phyloP scores from a whole-genome alignment of 2,113 vertebrate species.

The Mormoops blainvillei region DNA sequence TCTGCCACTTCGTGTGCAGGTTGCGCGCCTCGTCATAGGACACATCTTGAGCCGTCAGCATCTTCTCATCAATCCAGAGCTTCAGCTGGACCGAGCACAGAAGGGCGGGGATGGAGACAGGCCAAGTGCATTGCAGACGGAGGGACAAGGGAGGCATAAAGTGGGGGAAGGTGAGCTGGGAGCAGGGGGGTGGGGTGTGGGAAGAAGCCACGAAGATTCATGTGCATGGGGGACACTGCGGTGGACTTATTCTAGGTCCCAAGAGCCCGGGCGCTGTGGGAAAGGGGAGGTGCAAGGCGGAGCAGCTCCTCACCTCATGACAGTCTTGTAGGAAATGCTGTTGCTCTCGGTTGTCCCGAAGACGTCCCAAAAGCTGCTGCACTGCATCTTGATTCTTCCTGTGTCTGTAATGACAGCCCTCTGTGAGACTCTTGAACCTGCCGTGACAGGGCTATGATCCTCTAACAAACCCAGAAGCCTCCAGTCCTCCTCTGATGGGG shows the following conservation, averaged over 20 bases:
- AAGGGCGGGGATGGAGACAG: neutral
- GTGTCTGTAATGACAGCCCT: constrained; percentile 79
- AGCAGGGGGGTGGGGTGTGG: neutral
- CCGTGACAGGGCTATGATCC: neutral
- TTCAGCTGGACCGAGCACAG: constrained; percentile 81
- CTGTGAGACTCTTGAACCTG: neutral
- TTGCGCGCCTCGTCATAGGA: constrained; percentile 94
- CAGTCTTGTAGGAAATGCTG: constrained; percentile 95
- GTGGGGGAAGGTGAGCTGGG: neutral
- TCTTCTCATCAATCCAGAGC: constrained; percentile 95
- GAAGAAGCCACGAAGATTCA: neutral
- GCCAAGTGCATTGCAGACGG: neutral
- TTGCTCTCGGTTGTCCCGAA: constrained; percentile 93
- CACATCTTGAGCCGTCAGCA: constrained; percentile 94
- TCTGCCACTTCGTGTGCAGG: constrained; percentile 97
- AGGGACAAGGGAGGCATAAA: accelerated
- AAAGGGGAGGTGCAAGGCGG: neutral
- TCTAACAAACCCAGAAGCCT: neutral
- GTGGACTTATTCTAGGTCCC: neutral
- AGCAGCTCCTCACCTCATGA: constrained; percentile 85
- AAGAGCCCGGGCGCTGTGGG: accelerated
- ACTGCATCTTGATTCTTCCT: constrained; percentile 87
- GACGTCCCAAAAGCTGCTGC: constrained; percentile 86
- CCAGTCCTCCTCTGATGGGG: neutral
- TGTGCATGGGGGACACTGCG: accelerated